Evolutionary conservation across 2,888 invertebrate species (phyloP).

Genomic region (Apamea epomidion): DNA sequence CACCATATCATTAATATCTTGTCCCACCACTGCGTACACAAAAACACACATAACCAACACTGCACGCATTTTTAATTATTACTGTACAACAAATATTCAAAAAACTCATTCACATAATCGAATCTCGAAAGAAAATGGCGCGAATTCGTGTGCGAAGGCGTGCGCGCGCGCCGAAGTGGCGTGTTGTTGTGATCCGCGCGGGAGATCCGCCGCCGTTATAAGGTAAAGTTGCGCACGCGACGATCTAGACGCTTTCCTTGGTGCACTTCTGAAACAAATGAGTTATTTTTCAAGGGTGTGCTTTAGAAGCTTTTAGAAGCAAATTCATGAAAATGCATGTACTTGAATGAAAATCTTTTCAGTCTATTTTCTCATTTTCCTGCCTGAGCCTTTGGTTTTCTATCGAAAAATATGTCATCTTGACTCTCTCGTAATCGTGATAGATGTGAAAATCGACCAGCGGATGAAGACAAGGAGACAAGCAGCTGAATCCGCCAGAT

Average conservation of each 20-base stretch:
- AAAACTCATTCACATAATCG: constrained; percentile 41
- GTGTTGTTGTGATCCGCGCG: constrained; percentile 74
- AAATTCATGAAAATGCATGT: background rate
- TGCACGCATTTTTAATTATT: constrained; percentile 77
- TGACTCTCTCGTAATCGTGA: background rate
- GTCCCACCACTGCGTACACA: constrained; percentile 77
- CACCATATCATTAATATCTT: constrained; percentile 79
- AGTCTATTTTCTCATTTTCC: background rate
- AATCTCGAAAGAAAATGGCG: constrained; percentile 58
- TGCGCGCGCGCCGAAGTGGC: constrained; percentile 72
- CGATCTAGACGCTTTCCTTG: constrained; percentile 68
- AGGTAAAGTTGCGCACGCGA: constrained; percentile 57
- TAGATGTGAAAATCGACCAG: too few relatives aligned
- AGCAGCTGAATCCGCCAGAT: background rate
- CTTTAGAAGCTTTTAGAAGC: constrained; percentile 7
- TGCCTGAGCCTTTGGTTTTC: background rate
- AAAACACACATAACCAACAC: constrained; percentile 79
- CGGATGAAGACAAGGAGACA: background rate
- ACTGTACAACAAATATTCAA: constrained; percentile 9
- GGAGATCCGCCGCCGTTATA: constrained; percentile 63
- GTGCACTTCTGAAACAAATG: constrained; percentile 56
- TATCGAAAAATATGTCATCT: background rate
- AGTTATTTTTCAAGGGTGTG: constrained; percentile 56
- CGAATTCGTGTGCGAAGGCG: constrained; percentile 67
- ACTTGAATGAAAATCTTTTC: background rate